phyloP scores from a whole-genome alignment of 2,888 invertebrate genomes.

The Drosophila paramelanica region DNA sequence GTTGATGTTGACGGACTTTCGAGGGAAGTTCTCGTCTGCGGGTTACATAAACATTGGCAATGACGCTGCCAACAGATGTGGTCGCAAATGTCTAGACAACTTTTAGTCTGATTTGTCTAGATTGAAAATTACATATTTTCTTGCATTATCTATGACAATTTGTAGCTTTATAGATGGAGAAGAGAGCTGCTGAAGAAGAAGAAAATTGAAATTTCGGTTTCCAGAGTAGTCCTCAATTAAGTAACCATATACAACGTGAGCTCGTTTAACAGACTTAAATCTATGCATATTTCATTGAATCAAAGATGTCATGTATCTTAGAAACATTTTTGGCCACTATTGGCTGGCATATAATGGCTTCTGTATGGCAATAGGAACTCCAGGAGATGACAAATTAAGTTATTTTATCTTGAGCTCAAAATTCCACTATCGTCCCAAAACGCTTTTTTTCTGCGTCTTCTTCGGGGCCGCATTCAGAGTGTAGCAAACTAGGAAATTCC shows the following conservation, averaged over 20 bases:
- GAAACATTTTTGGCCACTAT: no score
- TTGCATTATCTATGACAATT: slow-evolving; percentile 62
- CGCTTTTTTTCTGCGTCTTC: not conserved
- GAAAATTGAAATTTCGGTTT: no score
- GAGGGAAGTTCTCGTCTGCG: slow-evolving; percentile 4
- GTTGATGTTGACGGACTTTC: slow-evolving; percentile 45
- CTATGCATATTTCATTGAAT: no score
- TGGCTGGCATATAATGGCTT: no score
- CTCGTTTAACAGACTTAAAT: no score
- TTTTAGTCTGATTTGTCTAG: slow-evolving; percentile 54
- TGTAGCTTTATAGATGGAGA: slow-evolving; percentile 17
- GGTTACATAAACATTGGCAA: slow-evolving; percentile 45
- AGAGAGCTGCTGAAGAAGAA: not conserved
- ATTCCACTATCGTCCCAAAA: not conserved
- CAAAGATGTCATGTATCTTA: no score
- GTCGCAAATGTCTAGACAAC: slow-evolving; percentile 50
- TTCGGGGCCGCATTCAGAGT: not conserved
- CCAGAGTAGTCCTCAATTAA: no score
- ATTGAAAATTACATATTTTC: slow-evolving; percentile 62
- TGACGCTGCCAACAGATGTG: slow-evolving; percentile 56
- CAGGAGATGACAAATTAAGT: no score
- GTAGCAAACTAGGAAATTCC: slow-evolving; percentile 27
- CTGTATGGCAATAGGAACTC: no score
- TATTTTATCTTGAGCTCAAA: not conserved
- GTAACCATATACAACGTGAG: no score